A percentile compares a stretch with the other conserved stretches of the same genome.
phyloP scores from a whole-genome alignment of 2,797 vertebrate species.

The Platyrinchus mystaceus region DNA sequence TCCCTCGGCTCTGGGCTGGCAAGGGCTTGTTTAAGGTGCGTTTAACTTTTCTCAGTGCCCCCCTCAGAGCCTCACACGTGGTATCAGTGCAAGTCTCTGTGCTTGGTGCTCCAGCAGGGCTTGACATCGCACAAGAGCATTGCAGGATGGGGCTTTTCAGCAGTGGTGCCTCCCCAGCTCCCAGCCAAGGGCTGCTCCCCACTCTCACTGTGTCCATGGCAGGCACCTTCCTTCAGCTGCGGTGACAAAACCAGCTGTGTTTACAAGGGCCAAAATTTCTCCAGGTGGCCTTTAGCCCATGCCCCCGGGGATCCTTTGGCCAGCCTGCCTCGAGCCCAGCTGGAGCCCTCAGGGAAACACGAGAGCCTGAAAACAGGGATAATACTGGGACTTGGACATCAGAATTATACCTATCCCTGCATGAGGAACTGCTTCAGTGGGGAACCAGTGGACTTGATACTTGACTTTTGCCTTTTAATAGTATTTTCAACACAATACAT shows the following conservation, averaged over 20 bases:
- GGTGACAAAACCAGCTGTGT: background rate
- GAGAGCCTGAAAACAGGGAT: background rate
- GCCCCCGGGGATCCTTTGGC: background rate
- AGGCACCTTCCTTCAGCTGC: background rate
- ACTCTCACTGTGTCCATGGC: fast-evolving
- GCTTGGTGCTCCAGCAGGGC: background rate
- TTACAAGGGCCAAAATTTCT: background rate
- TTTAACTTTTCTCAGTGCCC: fast-evolving
- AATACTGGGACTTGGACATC: fast-evolving
- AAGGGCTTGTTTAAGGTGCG: background rate
- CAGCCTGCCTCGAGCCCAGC: background rate
- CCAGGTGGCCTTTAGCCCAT: background rate
- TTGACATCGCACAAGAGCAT: fast-evolving
- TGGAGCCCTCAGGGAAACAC: background rate
- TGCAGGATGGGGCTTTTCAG: fast-evolving
- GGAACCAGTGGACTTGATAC: background rate
- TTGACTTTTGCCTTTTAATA: constrained; percentile 14
- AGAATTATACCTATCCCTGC: fast-evolving
- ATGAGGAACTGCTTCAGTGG: background rate
- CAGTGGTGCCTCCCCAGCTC: background rate
- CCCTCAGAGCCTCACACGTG: fast-evolving
- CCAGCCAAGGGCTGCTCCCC: background rate
- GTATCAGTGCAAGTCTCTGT: fast-evolving
- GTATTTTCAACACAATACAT: background rate
- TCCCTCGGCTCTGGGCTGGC: background rate